Evolutionary conservation across 2,113 vertebrate genomes (phyloP).

Genomic region (Micromys minutus): DNA sequence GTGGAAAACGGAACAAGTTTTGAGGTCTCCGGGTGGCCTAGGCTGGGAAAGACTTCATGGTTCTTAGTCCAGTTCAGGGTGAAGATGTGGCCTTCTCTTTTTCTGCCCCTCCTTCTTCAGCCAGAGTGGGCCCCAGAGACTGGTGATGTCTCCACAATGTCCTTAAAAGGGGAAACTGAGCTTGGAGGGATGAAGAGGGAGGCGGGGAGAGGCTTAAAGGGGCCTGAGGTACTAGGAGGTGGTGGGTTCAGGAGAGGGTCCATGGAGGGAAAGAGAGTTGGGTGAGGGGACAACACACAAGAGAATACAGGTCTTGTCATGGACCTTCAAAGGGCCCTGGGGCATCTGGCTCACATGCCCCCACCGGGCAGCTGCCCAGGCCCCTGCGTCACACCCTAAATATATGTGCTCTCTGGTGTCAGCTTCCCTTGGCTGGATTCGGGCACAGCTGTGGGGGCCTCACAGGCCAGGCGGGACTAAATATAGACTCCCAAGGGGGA

Average conservation of each 20-base stretch:
- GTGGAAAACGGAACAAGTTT: neutral
- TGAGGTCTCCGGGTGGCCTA: neutral
- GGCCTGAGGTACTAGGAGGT: neutral
- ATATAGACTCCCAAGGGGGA: constrained; percentile 75
- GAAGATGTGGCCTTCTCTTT: neutral
- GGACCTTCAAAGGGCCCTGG: neutral
- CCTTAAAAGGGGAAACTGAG: constrained; percentile 84
- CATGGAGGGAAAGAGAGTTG: neutral
- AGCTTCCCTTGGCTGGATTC: constrained; percentile 78
- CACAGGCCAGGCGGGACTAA: constrained; percentile 62
- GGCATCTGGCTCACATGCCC: constrained; percentile 22
- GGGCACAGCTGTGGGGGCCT: constrained; percentile 77
- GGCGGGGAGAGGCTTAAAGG: constrained; percentile 58
- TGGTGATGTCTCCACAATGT: constrained; percentile 56
- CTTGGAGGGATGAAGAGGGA: constrained; percentile 48
- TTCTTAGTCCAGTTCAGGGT: neutral
- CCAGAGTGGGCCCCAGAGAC: neutral
- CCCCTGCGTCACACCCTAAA: constrained; percentile 80
- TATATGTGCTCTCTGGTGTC: constrained; percentile 76
- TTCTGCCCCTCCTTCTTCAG: neutral
- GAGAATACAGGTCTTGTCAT: neutral
- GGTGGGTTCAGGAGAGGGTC: neutral
- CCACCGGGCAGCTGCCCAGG: constrained; percentile 50
- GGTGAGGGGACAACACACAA: neutral
- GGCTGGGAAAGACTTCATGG: neutral